Percentiles rank a stretch among this genome's conserved stretches.
phyloP scores from a whole-genome alignment of 2,797 vertebrate genomes.

The Rhynchotus rufescens region DNA sequence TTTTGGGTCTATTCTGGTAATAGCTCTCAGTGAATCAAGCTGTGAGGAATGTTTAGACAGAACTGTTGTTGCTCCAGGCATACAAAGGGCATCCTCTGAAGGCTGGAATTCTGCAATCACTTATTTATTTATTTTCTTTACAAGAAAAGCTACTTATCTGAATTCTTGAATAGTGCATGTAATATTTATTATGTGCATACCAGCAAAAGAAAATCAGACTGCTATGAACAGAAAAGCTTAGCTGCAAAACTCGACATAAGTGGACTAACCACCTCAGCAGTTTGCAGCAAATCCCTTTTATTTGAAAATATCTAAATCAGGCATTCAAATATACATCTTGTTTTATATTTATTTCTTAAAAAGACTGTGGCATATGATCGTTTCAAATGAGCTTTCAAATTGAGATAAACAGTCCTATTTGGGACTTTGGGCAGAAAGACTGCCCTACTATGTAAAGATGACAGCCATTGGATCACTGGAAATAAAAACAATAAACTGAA shows the following conservation, averaged over 20 bases:
- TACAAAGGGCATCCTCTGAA: neutral
- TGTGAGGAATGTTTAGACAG: neutral
- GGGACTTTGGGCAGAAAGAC: neutral
- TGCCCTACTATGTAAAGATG: neutral
- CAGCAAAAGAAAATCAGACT: conserved; percentile 29
- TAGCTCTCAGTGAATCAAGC: neutral
- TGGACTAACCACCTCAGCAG: conserved; percentile 51
- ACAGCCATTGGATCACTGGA: neutral
- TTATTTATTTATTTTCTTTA: conserved; percentile 25
- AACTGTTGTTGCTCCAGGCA: neutral
- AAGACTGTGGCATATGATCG: neutral
- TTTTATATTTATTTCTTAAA: conserved; percentile 33
- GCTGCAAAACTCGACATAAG: conserved; percentile 27
- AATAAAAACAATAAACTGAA: neutral
- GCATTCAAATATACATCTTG: neutral
- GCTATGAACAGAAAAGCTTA: conserved; percentile 40
- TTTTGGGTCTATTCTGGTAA: neutral
- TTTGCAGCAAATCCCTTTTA: conserved; percentile 63
- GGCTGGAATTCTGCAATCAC: neutral
- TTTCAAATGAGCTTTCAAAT: neutral
- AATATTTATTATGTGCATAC: conserved; percentile 41
- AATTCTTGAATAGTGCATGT: conserved; percentile 29
- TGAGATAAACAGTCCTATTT: neutral
- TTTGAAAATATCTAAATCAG: conserved; percentile 67
- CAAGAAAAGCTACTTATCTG: conserved; percentile 32